Evolutionary conservation across 2,888 invertebrate genomes (phyloP).

Genomic region (Drosophila demipolita): DNA sequence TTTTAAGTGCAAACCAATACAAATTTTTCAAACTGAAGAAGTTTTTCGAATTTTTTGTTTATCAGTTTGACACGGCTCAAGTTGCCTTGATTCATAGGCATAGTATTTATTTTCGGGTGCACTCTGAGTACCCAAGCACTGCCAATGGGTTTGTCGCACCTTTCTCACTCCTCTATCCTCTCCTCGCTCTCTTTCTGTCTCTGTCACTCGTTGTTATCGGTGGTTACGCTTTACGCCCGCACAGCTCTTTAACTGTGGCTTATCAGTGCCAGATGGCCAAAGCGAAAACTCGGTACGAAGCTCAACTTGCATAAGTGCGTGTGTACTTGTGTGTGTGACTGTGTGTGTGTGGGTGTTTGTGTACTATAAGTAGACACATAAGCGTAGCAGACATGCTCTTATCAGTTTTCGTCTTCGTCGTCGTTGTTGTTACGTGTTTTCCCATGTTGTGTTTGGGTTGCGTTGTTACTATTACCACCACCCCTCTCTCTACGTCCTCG

Average conservation of each 20-base stretch:
- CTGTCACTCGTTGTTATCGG: constrained; percentile 50
- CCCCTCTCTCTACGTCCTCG: not conserved
- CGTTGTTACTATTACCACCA: constrained; percentile 14
- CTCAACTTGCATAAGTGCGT: constrained; percentile 20
- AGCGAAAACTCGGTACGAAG: constrained; percentile 33
- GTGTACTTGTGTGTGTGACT: not conserved
- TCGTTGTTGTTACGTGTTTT: not conserved
- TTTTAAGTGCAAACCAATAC: constrained; percentile 71
- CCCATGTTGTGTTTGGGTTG: constrained; percentile 6
- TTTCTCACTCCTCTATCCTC: not conserved
- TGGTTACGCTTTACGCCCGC: constrained; percentile 68
- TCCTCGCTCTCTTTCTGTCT: not conserved
- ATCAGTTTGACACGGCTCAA: constrained; percentile 58
- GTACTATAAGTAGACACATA: not conserved
- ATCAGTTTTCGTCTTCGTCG: constrained; percentile 8
- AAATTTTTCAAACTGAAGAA: constrained; percentile 49
- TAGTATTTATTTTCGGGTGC: constrained; percentile 37
- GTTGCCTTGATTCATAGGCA: constrained; percentile 41
- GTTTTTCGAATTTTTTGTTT: constrained; percentile 28
- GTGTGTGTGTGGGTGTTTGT: not conserved
- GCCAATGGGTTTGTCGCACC: not conserved
- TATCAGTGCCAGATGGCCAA: constrained; percentile 72
- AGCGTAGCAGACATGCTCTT: constrained; percentile 14
- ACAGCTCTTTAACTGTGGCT: constrained; percentile 33
- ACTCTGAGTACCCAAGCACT: constrained; percentile 48